Evolutionary conservation across 2,888 invertebrate genomes (phyloP).

Genomic region (Oligia fasciuncula): DNA sequence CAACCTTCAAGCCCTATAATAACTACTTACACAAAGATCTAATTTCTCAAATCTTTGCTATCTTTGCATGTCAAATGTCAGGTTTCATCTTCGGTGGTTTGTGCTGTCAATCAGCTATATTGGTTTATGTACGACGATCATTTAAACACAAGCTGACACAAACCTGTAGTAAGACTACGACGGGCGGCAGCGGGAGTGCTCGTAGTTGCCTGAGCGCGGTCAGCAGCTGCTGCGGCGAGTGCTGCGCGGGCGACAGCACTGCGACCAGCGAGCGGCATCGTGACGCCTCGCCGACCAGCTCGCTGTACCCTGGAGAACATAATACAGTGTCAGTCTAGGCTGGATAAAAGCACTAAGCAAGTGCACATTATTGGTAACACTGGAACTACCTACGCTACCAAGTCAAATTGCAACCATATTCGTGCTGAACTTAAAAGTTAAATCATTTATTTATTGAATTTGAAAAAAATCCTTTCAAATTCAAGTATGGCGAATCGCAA

Average conservation of each 20-base stretch:
- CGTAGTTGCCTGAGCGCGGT: slow-evolving; percentile 81
- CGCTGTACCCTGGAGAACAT: slow-evolving; percentile 85
- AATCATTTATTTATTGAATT: neutral
- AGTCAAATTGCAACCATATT: neutral
- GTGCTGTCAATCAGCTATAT: neutral
- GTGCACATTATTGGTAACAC: no score
- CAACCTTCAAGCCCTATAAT: neutral
- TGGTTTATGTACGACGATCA: neutral
- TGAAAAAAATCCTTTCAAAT: neutral
- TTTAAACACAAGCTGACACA: neutral
- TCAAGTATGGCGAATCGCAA: neutral
- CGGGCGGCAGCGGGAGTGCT: slow-evolving; percentile 82
- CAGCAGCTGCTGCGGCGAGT: slow-evolving; percentile 82
- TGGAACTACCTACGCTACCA: neutral
- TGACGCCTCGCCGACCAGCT: slow-evolving; percentile 80
- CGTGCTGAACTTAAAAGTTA: neutral
- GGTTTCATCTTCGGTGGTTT: neutral
- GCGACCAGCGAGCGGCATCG: slow-evolving; percentile 85
- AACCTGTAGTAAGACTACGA: slow-evolving; percentile 86
- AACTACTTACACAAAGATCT: neutral
- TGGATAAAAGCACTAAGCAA: neutral
- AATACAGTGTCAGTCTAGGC: neutral
- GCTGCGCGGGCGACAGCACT: slow-evolving; percentile 86
- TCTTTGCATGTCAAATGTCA: neutral
- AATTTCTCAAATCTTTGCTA: neutral